phyloP scores from a whole-genome alignment of 2,797 vertebrate genomes.

The Manis javanica region DNA sequence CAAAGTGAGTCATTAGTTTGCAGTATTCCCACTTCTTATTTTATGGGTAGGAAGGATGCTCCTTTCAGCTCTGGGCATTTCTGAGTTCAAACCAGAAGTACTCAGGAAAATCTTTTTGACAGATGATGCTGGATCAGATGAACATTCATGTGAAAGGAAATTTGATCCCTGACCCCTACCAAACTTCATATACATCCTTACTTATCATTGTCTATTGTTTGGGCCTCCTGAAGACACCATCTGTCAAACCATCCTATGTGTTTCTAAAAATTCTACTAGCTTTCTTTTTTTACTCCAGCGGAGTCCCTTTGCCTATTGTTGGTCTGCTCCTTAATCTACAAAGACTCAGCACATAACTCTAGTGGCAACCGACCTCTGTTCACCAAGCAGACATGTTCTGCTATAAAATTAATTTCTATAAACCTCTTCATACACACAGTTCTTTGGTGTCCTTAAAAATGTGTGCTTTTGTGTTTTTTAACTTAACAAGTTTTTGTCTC shows the following conservation, averaged over 20 bases:
- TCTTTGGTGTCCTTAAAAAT: not conserved
- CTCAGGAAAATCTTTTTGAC: not conserved
- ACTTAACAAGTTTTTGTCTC: not conserved
- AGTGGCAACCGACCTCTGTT: not conserved
- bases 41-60: not conserved
- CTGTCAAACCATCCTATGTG: not conserved
- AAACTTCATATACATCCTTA: not conserved
- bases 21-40: not conserved
- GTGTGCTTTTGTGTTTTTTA: not conserved
- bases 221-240: not conserved
- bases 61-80: not conserved
- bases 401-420: not conserved
- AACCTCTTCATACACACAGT: not conserved
- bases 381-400: not conserved
- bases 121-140: not conserved
- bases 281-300: not conserved
- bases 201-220: not conserved
- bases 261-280: not conserved
- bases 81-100: not conserved
- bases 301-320: not conserved
- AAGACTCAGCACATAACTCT: not conserved
- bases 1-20: not conserved
- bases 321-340: not conserved
- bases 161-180: not conserved
- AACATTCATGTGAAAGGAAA: not conserved